Evolutionary conservation across 2,797 vertebrate genomes (phyloP).

Genomic region (Microctenopoma lineatum): DNA sequence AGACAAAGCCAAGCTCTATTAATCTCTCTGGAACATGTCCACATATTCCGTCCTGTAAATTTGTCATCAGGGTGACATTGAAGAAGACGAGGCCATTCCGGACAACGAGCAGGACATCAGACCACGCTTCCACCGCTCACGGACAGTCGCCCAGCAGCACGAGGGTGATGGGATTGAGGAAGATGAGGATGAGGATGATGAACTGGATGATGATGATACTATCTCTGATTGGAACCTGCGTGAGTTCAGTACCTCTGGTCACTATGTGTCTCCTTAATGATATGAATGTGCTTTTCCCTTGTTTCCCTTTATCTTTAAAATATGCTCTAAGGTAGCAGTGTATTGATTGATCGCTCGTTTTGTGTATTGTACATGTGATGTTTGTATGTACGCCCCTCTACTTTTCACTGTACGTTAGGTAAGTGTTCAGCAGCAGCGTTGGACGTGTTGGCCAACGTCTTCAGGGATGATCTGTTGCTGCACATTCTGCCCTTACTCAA

Average conservation of each 20-base stretch:
- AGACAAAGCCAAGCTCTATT: background rate
- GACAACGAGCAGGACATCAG: conserved; percentile 97
- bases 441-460: conserved; percentile 95
- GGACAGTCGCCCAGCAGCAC: conserved; percentile 94
- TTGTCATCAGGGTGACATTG: conserved; percentile 89
- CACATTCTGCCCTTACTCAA: conserved; percentile 94
- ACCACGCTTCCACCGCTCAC: conserved; percentile 94
- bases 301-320: background rate
- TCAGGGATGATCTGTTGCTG: conserved; percentile 93
- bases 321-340: background rate
- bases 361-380: conserved; percentile 42
- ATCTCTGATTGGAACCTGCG: conserved; percentile 98
- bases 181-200: conserved; percentile 91
- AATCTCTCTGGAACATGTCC: background rate
- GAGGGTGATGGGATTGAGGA: conserved; percentile 93
- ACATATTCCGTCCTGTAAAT: background rate
- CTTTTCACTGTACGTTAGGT: conserved; percentile 76
- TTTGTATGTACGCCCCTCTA: conserved; percentile 35
- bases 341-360: conserved; percentile 30
- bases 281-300: background rate
- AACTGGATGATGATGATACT: conserved; percentile 94
- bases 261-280: background rate
- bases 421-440: conserved; percentile 97
- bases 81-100: conserved; percentile 96
- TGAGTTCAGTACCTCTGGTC: conserved; percentile 71